phyloP scores from a whole-genome alignment of 2,113 vertebrate genomes.

The Uria aalge region DNA sequence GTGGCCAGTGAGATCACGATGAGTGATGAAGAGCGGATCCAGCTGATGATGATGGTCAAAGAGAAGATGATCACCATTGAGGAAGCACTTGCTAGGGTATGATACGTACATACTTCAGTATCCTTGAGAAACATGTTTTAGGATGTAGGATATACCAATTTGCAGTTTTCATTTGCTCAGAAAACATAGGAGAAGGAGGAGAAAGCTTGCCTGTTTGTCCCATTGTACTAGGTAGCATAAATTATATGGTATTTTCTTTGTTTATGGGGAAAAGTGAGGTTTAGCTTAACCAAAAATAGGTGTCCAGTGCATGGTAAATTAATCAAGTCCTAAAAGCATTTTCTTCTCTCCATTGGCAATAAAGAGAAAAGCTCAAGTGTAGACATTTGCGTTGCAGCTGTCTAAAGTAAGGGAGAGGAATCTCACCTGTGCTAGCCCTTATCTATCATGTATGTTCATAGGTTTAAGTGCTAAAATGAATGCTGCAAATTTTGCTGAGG shows the following conservation, averaged over 20 bases:
- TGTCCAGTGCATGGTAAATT: background rate
- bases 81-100: constrained; percentile 94
- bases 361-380: background rate
- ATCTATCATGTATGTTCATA: background rate
- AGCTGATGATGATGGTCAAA: constrained; percentile 99
- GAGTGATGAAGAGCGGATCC: constrained; percentile 96
- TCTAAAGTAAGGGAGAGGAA: background rate
- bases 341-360: background rate
- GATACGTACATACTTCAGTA: background rate
- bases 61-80: constrained; percentile 99
- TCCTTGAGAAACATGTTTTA: background rate
- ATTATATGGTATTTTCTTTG: background rate
- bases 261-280: background rate
- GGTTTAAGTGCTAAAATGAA: background rate
- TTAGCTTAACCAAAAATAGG: background rate
- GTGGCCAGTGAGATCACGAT: constrained; percentile 98
- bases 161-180: background rate
- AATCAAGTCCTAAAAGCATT: background rate
- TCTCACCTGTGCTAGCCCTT: background rate
- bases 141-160: background rate
- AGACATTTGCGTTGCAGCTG: background rate
- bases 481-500: background rate
- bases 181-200: background rate
- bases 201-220: background rate
- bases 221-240: background rate